Percentiles rank a stretch among this genome's conserved stretches.
Conservation (phyloP, 2,113 vertebrate genomes). For the Microcebus jonahi region DNA sequence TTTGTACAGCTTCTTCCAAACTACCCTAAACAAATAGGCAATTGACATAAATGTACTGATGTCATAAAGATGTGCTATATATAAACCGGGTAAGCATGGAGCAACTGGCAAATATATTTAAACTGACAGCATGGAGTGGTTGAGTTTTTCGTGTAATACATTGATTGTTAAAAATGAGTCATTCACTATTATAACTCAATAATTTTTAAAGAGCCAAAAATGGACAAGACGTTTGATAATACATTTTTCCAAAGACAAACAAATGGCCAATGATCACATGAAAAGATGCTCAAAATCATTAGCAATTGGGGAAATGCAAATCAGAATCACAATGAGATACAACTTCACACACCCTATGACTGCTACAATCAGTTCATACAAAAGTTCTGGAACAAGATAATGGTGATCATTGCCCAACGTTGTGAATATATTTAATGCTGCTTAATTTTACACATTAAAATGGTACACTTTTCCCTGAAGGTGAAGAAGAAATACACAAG, state of each 20-base stretch:
- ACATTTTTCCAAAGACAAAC: background rate
- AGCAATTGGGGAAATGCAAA: background rate
- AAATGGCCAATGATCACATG: background rate
- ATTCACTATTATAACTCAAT: background rate
- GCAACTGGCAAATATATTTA: background rate
- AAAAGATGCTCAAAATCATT: slow-evolving; percentile 24
- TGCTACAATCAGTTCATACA: background rate
- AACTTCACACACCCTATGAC: background rate
- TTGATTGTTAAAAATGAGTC: background rate
- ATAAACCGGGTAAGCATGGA: background rate
- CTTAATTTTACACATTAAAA: background rate
- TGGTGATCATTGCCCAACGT: background rate
- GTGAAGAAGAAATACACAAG: too few relatives aligned
- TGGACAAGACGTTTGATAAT: background rate
- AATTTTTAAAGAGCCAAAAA: background rate
- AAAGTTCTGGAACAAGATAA: background rate
- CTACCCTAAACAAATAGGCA: background rate
- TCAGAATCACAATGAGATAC: background rate
- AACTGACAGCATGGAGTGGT: background rate
- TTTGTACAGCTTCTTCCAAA: background rate
- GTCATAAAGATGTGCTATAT: background rate
- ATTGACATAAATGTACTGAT: background rate
- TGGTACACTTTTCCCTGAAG: background rate
- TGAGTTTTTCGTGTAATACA: background rate
- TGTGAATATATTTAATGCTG: background rate